A percentile compares a stretch with the other conserved stretches of the same genome.
phyloP scores from a whole-genome alignment of 2,113 vertebrate species.

The Colossoma macropomum region DNA sequence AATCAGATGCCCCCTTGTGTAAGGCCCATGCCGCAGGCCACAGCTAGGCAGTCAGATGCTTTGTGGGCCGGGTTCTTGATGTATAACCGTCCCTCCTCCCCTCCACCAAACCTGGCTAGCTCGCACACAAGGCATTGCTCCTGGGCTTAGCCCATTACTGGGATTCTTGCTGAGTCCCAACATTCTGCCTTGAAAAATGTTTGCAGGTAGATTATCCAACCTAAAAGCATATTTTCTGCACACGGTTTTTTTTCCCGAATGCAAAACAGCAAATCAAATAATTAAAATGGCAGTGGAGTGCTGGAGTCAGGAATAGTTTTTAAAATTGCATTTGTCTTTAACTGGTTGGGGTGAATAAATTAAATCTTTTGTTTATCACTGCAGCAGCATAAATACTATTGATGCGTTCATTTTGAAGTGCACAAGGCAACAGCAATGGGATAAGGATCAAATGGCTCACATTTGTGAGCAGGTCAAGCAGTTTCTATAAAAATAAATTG shows the following conservation, averaged over 20 bases:
- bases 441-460: not conserved
- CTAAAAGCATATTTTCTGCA: slow-evolving; percentile 7
- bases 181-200: slow-evolving; percentile 47
- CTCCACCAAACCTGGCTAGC: slow-evolving; percentile 61
- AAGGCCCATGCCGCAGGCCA: slow-evolving; percentile 63
- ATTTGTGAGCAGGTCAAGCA: not conserved
- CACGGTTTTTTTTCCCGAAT: not conserved
- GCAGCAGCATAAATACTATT: not conserved
- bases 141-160: slow-evolving; percentile 55
- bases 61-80: slow-evolving; percentile 60
- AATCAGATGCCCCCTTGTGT: slow-evolving; percentile 73
- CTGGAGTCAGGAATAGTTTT: not conserved
- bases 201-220: slow-evolving; percentile 46
- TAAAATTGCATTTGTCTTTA: not conserved
- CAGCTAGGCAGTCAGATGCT: slow-evolving; percentile 68
- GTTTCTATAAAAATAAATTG: not conserved
- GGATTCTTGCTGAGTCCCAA: slow-evolving; percentile 62
- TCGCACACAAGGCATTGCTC: slow-evolving; percentile 57
- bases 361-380: not conserved
- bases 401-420: not conserved
- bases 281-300: not conserved
- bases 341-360: not conserved
- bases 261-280: not conserved
- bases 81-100: slow-evolving; percentile 58
- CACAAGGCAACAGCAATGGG: not conserved